Base-by-base conservation (phyloP, 2,888 invertebrate genomes). In the Apamea monoglypha region DNA sequence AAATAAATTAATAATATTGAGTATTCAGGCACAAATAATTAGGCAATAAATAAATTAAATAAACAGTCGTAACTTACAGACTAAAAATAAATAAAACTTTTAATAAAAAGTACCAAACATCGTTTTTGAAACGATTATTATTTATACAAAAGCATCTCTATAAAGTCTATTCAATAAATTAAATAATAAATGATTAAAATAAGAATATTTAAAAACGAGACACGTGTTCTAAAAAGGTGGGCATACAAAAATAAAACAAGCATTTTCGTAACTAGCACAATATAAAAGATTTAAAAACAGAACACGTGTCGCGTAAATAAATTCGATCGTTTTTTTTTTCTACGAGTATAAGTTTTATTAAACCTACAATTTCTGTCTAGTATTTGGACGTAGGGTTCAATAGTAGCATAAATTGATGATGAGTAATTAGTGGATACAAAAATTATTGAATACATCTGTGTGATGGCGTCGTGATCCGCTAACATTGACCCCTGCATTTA, bases 51-150 rank as follows among this genome's bases (percentile, higher is more conserved):
- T 73, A 84, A 81, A 73, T 83, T 75, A 83, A 78, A 76, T 74
- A 64, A 76, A 84, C 82, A 86, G 76, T 88, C 86, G 61, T 67
- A 78, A 68, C 76, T 88, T 89, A 87, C n/a, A 77, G 29, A 66
- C 86, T 91, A 91, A 70, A 72, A 91, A 92, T 92, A 92, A 92
- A 93, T 92, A 93, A 90, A 85, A 71, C 91, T 94, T 94, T 94
- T 94, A 90, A 93, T 93, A 93, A 94, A 94, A 95, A 94, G 94
- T 94, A 94, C 94, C 79, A 77, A 76, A 66, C 80, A 91, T 93
- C 91, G 92, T 88, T 86, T 85, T 71, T 76, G 66, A 89, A 88
- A 90, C 92, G 92, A 93, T 91, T 81, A 73, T 88, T 81, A 83
- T 81, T 80, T 80, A 77, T 73, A 81, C 66, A 78, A 77, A 79